Evolutionary conservation across 2,888 invertebrate genomes (phyloP).

Genomic region (Xestia c-nigrum): DNA sequence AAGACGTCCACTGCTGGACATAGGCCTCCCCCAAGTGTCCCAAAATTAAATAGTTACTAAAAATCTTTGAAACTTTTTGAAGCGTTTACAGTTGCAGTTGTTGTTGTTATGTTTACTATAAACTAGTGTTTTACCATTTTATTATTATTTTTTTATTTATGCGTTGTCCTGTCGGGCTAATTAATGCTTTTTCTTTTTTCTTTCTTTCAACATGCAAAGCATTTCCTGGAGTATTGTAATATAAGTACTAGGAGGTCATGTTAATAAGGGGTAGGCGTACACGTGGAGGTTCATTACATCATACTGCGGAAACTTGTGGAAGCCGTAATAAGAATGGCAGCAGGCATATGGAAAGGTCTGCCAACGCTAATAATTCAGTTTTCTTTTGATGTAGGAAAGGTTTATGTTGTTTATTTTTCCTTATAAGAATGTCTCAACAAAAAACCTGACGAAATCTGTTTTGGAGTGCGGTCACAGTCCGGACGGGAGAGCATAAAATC

Average conservation of each 20-base stretch:
- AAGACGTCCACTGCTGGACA: too few species aligned
- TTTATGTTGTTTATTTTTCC: neutral
- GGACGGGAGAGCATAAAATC: too few species aligned
- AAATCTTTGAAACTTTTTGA: neutral
- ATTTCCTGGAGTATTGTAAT: neutral
- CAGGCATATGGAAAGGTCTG: conserved; percentile 8
- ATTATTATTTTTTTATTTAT: too few species aligned
- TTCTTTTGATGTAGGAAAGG: neutral
- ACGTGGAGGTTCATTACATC: conserved; percentile 17
- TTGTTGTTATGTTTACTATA: too few species aligned
- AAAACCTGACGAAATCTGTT: neutral
- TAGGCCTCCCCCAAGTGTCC: too few species aligned
- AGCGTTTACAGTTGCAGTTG: too few species aligned
- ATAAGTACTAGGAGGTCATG: neutral
- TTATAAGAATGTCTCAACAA: neutral
- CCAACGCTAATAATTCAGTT: conserved; percentile 10
- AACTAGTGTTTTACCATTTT: too few species aligned
- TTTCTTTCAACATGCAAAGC: neutral
- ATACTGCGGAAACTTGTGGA: conserved; percentile 27
- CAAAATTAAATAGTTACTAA: too few species aligned
- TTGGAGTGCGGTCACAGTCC: neutral
- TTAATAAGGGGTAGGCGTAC: neutral
- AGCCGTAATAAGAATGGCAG: neutral
- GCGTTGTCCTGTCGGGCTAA: too few species aligned
- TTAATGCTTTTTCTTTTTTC: too few species aligned